Conservation (phyloP, 2,113 vertebrate species). For the Numenius arquata region DNA sequence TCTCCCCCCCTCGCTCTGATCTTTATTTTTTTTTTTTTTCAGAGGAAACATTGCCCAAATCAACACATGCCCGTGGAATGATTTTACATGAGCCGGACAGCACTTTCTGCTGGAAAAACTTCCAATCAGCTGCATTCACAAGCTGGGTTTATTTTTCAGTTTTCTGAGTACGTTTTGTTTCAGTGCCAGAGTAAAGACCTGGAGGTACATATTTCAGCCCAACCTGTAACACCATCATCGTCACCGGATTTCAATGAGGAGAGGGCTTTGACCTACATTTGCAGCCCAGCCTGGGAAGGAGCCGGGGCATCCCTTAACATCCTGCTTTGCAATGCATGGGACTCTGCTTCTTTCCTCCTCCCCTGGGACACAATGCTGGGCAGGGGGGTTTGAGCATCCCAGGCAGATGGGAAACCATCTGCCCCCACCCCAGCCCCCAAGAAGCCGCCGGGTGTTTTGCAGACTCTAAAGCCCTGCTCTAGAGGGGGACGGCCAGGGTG, state of each 20-base stretch:
- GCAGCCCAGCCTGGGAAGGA: background rate
- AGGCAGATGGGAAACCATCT: background rate
- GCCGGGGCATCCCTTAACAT: background rate
- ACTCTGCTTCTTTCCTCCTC: background rate
- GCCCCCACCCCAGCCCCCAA: background rate
- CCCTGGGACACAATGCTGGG: background rate
- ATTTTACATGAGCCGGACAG: background rate
- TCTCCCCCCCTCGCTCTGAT: background rate
- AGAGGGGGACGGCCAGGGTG: background rate
- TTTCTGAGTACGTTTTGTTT: slow-evolving; percentile 58
- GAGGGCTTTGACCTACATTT: background rate
- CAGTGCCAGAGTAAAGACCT: slow-evolving; percentile 55
- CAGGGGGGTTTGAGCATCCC: background rate
- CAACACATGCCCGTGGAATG: slow-evolving; percentile 11
- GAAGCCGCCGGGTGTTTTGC: background rate
- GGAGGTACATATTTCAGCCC: slow-evolving; percentile 33
- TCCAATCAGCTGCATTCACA: slow-evolving; percentile 53
- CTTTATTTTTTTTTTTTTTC: background rate
- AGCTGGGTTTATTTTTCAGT: slow-evolving; percentile 28
- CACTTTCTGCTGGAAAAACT: slow-evolving; percentile 37
- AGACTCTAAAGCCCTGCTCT: background rate
- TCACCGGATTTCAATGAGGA: background rate
- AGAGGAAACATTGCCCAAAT: slow-evolving; percentile 49
- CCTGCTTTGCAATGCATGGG: fast-evolving
- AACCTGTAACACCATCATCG: slow-evolving; percentile 2